phyloP scores from a whole-genome alignment of 2,113 vertebrate genomes.

The Cranoglanis bouderius region DNA sequence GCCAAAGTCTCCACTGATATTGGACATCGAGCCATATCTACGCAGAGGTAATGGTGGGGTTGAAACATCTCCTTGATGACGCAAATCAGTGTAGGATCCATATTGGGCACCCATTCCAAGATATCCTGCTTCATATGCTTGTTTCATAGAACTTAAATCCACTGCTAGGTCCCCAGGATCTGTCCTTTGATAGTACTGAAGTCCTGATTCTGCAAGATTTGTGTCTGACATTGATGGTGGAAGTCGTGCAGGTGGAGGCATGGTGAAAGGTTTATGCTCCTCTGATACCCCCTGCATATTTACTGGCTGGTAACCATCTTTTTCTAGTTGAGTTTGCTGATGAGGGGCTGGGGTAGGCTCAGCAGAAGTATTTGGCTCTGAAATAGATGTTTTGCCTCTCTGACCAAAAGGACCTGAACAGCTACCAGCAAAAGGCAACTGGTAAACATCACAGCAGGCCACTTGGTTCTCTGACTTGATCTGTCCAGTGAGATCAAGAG shows the following conservation, averaged over 20 bases:
- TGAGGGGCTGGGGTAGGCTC: conserved; percentile 68
- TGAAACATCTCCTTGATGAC: conserved; percentile 83
- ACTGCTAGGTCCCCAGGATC: conserved; percentile 83
- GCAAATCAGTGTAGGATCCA: conserved; percentile 92
- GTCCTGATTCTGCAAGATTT: conserved; percentile 83
- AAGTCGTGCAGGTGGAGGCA: conserved; percentile 77
- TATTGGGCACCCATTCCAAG: conserved; percentile 90
- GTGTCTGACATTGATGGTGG: conserved; percentile 96
- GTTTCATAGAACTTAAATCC: conserved; percentile 89
- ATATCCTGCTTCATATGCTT: conserved; percentile 85
- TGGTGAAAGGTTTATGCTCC: conserved; percentile 79
- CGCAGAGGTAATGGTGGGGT: conserved; percentile 85
- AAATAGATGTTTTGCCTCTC: conserved; percentile 73
- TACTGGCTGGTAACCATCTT: conserved; percentile 70
- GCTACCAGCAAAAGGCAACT: conserved; percentile 89
- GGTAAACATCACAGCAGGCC: conserved; percentile 96
- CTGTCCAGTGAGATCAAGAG: conserved; percentile 88
- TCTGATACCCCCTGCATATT: conserved; percentile 71
- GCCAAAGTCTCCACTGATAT: conserved; percentile 88
- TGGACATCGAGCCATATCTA: conserved; percentile 93
- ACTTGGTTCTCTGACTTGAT: conserved; percentile 90
- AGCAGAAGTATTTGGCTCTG: conserved; percentile 72
- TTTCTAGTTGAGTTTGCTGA: conserved; percentile 67
- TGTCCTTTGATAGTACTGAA: conserved; percentile 80
- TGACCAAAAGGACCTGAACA: conserved; percentile 87